A percentile compares a stretch with the other conserved stretches of the same genome.
Conservation (phyloP, 2,113 vertebrate genomes). For the Scartelaos histophorus region DNA sequence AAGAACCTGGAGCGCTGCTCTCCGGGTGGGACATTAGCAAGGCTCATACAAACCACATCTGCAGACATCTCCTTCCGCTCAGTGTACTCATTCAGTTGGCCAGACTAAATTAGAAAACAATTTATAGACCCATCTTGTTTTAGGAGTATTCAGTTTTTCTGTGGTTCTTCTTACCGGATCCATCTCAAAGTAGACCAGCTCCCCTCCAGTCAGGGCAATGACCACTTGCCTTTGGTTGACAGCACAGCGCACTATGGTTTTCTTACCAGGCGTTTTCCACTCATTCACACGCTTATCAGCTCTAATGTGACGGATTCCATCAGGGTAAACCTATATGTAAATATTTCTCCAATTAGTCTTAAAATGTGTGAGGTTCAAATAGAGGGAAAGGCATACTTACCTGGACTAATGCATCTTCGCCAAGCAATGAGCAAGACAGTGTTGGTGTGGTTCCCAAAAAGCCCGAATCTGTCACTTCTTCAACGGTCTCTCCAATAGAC, state of each 20-base stretch:
- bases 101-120: conserved; percentile 78
- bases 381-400: conserved; percentile 63
- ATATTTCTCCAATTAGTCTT: neutral
- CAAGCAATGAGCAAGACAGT: conserved; percentile 94
- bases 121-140: neutral
- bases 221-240: conserved; percentile 99
- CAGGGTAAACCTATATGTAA: conserved; percentile 88
- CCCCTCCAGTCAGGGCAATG: conserved; percentile 95
- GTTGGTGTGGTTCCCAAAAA: conserved; percentile 97
- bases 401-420: conserved; percentile 97
- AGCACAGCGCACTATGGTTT: conserved; percentile 95
- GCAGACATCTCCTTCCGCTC: conserved; percentile 98
- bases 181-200: conserved; percentile 99
- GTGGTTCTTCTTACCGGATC: conserved; percentile 84
- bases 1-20: conserved; percentile 96
- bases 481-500: conserved; percentile 97
- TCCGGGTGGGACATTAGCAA: conserved; percentile 95
- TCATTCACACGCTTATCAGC: conserved; percentile 98
- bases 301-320: conserved; percentile 95
- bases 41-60: conserved; percentile 96
- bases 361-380: neutral
- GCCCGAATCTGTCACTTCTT: conserved; percentile 98
- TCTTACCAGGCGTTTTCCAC: conserved; percentile 98
- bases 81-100: conserved; percentile 97
- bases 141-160: neutral